Conservation (phyloP, 2,113 vertebrate species). For the Microcebus tavaratra region DNA sequence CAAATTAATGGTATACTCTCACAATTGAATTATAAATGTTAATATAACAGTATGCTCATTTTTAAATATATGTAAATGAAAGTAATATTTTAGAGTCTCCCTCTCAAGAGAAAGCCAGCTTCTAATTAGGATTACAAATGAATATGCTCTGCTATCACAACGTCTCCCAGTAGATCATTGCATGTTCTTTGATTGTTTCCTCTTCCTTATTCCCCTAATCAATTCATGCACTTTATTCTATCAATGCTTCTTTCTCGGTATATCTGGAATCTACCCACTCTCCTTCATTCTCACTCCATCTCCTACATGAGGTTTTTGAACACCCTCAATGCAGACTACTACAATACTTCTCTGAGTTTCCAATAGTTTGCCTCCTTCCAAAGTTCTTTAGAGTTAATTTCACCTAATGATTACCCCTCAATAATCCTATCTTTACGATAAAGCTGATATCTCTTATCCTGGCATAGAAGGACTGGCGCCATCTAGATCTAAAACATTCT, state of each 20-base stretch:
- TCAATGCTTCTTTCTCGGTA: not conserved
- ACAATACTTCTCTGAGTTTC: not conserved
- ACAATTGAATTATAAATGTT: not conserved
- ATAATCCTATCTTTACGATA: not conserved
- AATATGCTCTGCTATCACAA: not conserved
- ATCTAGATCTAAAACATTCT: not conserved
- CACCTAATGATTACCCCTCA: not conserved
- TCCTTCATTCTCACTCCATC: not conserved
- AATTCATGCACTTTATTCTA: not conserved
- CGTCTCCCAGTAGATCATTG: not conserved
- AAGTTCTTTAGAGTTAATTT: not conserved
- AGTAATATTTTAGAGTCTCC: not conserved
- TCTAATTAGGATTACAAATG: slow-evolving; percentile 18
- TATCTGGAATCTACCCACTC: not conserved
- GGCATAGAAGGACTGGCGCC: not conserved
- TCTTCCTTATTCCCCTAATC: not conserved
- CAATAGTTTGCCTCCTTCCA: not conserved
- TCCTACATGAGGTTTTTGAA: not conserved
- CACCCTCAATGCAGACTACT: not conserved
- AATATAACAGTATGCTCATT: not conserved
- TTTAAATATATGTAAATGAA: slow-evolving; percentile 42
- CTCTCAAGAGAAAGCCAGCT: not conserved
- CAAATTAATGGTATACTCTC: not conserved
- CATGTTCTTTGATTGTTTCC: not conserved
- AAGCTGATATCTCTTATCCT: not conserved